Percentiles rank a stretch among this genome's conserved stretches.
Evolutionary conservation across 2,888 invertebrate genomes (phyloP).

Genomic region (Ochropacha duplaris): DNA sequence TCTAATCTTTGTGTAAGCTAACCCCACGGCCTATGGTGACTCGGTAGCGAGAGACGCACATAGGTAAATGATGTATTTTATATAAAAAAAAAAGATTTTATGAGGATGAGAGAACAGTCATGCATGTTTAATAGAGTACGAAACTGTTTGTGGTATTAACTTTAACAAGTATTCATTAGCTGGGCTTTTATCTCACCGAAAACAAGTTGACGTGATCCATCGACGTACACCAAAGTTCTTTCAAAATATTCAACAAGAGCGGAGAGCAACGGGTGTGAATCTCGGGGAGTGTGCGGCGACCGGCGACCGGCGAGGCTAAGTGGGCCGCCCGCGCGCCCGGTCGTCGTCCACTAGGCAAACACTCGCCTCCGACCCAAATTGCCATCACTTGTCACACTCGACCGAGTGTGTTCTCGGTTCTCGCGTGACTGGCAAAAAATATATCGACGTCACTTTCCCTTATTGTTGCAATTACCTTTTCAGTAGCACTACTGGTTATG

Average conservation of each 20-base stretch:
- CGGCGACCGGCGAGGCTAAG: slow-evolving; percentile 25
- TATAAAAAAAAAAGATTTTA: no score
- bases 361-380: slow-evolving; percentile 59
- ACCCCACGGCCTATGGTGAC: background rate
- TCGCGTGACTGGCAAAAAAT: slow-evolving; percentile 58
- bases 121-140: background rate
- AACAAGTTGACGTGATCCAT: background rate
- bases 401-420: slow-evolving; percentile 39
- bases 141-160: background rate
- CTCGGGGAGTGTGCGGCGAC: slow-evolving; percentile 5
- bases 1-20: slow-evolving; percentile 9
- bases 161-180: background rate
- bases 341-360: slow-evolving; percentile 50
- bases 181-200: background rate
- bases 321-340: slow-evolving; percentile 18
- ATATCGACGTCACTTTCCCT: slow-evolving; percentile 45
- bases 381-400: slow-evolving; percentile 58
- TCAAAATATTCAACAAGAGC: background rate
- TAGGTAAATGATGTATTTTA: no score
- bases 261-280: background rate
- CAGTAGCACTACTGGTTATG: no score
- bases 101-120: no score
- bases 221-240: background rate
- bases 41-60: background rate
- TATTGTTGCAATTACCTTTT: slow-evolving; percentile 50